Conservation (phyloP, 2,113 vertebrate genomes). For the Hyla sarda region DNA sequence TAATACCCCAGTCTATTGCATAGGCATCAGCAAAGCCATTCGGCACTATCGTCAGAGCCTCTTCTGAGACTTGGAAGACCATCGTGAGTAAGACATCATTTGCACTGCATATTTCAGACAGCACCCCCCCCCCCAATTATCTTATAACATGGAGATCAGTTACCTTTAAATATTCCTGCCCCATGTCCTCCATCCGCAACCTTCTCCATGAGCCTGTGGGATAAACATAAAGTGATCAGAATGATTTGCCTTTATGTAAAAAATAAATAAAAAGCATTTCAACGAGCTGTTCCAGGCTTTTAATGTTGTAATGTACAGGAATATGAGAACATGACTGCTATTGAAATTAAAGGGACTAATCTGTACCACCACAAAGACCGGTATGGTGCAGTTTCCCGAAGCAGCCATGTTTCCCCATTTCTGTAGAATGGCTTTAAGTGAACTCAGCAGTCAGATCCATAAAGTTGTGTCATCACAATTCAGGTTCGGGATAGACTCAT, state of each 20-base stretch:
- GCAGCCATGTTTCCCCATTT: not conserved
- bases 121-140: too few relatives aligned
- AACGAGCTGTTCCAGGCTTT: too few relatives aligned
- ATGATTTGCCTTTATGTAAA: too few relatives aligned
- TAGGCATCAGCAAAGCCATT: constrained; percentile 78
- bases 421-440: not conserved
- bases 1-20: not conserved
- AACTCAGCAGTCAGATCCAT: constrained; percentile 81
- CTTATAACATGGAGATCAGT: not conserved
- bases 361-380: too few relatives aligned
- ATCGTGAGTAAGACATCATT: constrained; percentile 87
- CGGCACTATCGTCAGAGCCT: constrained; percentile 78
- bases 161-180: not conserved
- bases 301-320: too few relatives aligned
- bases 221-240: not conserved
- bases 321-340: too few relatives aligned
- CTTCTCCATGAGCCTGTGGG: not conserved
- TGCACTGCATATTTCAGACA: constrained; percentile 61
- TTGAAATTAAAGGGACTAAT: too few relatives aligned
- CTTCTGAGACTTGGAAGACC: constrained; percentile 80
- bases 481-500: constrained; percentile 77
- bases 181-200: not conserved
- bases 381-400: too few relatives aligned
- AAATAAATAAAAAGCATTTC: too few relatives aligned
- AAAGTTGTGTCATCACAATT: constrained; percentile 59